Conservation (phyloP, 2,797 vertebrate species). For the Pseudochaenichthys georgianus region DNA sequence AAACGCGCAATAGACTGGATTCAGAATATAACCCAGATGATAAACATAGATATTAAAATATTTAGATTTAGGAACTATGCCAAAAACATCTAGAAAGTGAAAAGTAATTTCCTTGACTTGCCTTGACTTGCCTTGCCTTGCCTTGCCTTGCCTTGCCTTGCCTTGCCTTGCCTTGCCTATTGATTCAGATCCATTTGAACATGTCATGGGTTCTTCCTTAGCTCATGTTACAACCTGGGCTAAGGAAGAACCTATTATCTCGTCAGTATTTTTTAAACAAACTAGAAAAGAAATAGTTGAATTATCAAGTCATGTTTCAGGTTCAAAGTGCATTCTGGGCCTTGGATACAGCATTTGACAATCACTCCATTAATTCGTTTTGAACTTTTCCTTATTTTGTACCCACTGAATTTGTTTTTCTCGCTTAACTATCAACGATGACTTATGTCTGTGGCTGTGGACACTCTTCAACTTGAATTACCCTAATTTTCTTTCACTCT, state of each 20-base stretch:
- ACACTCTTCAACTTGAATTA: neutral
- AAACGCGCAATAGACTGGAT: neutral
- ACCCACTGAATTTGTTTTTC: neutral
- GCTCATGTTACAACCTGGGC: too few relatives aligned
- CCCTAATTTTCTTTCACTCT: neutral
- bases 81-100: neutral
- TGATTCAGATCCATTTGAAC: too few relatives aligned
- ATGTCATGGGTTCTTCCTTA: too few relatives aligned
- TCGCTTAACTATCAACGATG: slow-evolving; percentile 19
- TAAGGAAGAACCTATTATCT: too few relatives aligned
- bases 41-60: neutral
- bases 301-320: neutral
- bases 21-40: neutral
- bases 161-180: too few relatives aligned
- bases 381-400: neutral
- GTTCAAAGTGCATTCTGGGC: neutral
- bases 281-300: neutral
- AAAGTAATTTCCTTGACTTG: too few relatives aligned
- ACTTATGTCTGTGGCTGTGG: neutral
- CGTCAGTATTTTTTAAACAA: too few relatives aligned
- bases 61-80: neutral
- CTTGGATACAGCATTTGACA: neutral
- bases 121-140: too few relatives aligned
- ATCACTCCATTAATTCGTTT: neutral
- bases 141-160: too few relatives aligned